Base-by-base conservation (phyloP, 1,140 invertebrate genomes). In the Halesus radiatus region DNA sequence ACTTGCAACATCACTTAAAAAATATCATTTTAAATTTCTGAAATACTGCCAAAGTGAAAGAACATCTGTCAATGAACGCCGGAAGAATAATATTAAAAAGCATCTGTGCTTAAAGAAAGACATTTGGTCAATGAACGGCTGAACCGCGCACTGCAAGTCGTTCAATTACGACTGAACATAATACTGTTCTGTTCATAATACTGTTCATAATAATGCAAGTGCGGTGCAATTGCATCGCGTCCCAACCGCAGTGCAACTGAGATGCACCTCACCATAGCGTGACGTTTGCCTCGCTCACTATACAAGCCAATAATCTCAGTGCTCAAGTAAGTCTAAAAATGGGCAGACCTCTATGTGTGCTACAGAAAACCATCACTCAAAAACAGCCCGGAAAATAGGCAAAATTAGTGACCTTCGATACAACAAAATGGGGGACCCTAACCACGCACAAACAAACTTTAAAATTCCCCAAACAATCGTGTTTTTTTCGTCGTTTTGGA, bases 221-320 rank as follows among this genome's bases (percentile, higher is more conserved):
- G 22, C 68, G 54, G 3, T 52, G 20, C 45, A 53, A 53, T 52
- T 72, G 68, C 68, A 72, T 20, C 29, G 23, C 16, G 37, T 50
- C 68, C 68, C 37, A 18, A 18, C 18, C 50, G 45, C 68, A 20
- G 18, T 56, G 64, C 79, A 78, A 80, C 54, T 80, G 73, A 56
- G 68, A 78, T 78, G 76, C 80, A 81, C 80, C 53, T 54, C 29
- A 81, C 54, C 52, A 56, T 81, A 56, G 77, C 80, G 80, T 81
- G 80, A 72, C 76, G 80, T 81, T 77, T 52, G 53, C 37, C 56
- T 76, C 58, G 74, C 72, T 79, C 81, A 60, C 70, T 77, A 77
- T 79, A 81, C 73, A 78, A 81, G 80, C 80, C 80, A 81, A 81
- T 78, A 82, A 79, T 82, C 81, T 81, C 81, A 72, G 76, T 78